phyloP scores from a whole-genome alignment of 2,888 invertebrate genomes.

The Tiphia femorata region DNA sequence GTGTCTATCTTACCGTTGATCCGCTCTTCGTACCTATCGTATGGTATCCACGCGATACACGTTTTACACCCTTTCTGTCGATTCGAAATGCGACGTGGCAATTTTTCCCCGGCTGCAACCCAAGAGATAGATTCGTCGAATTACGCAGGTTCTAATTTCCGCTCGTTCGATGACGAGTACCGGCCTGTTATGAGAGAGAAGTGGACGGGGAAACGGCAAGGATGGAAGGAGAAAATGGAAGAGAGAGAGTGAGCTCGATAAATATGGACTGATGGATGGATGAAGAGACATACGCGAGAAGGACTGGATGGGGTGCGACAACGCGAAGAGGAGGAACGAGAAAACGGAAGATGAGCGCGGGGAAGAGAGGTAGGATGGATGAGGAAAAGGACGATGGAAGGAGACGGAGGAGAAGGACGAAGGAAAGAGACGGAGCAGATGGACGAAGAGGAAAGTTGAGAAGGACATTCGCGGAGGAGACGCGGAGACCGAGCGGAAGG shows the following conservation, averaged over 20 bases:
- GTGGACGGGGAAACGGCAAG: background rate
- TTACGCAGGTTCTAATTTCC: conserved; percentile 50
- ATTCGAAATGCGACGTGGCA: too few relatives aligned
- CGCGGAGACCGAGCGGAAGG: too few relatives aligned
- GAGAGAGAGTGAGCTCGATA: background rate
- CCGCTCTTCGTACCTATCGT: too few relatives aligned
- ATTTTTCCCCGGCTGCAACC: background rate
- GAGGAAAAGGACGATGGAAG: conserved; percentile 1
- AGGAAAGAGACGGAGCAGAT: conserved; percentile 3
- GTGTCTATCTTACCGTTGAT: too few relatives aligned
- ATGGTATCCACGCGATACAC: too few relatives aligned
- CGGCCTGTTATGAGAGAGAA: too few relatives aligned
- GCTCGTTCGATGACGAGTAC: conserved; percentile 17
- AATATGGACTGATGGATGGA: background rate
- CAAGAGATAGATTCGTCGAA: conserved; percentile 23
- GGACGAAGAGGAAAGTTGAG: conserved; percentile 1
- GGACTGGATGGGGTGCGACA: conserved; percentile 17
- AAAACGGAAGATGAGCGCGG: conserved; percentile 2
- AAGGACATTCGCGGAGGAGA: too few relatives aligned
- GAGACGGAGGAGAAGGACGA: conserved; percentile 5
- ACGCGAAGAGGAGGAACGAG: conserved; percentile 9
- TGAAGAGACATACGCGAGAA: conserved; percentile 14
- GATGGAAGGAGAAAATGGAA: background rate
- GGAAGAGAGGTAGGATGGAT: background rate
- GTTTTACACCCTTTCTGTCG: too few relatives aligned